These are phyloP conservation scores for Otolemur crassicaudatus DNA, from an alignment of 2,797 vertebrate species.

Conservation along the genomic window DNA sequence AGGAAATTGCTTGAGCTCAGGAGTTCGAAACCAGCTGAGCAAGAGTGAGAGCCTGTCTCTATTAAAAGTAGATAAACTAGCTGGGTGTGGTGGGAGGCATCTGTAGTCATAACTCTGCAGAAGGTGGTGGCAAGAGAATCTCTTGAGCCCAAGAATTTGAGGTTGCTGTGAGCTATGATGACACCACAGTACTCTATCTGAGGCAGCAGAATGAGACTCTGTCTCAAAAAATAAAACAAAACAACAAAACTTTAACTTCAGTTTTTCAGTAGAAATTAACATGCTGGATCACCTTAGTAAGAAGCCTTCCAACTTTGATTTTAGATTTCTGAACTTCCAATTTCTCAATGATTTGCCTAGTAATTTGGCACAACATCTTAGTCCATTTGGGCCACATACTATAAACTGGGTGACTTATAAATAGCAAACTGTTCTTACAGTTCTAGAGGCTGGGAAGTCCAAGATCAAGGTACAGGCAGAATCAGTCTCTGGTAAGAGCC, in stretches of 20 bases:
- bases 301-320: not conserved
- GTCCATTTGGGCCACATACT: not conserved
- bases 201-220: too few relatives aligned
- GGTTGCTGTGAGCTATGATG: too few relatives aligned
- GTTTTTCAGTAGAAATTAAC: not conserved
- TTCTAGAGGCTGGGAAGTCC: not conserved
- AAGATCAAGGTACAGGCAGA: not conserved
- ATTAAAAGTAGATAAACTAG: too few relatives aligned
- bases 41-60: too few relatives aligned
- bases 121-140: too few relatives aligned
- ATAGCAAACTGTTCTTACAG: not conserved
- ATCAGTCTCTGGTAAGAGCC: not conserved
- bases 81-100: too few relatives aligned
- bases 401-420: not conserved
- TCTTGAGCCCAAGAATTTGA: too few relatives aligned
- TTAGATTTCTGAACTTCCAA: conserved; percentile 28
- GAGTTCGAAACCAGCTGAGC: too few relatives aligned
- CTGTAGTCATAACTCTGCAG: too few relatives aligned
- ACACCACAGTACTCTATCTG: too few relatives aligned
- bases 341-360: not conserved
- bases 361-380: not conserved
- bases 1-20: too few relatives aligned
- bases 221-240: too few relatives aligned
- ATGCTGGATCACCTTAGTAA: not conserved
- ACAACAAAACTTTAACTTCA: conserved; percentile 14